A percentile compares a stretch with the other conserved stretches of the same genome.
phyloP scores from a whole-genome alignment of 2,113 vertebrate genomes.

The Paracanthobrama guichenoti region DNA sequence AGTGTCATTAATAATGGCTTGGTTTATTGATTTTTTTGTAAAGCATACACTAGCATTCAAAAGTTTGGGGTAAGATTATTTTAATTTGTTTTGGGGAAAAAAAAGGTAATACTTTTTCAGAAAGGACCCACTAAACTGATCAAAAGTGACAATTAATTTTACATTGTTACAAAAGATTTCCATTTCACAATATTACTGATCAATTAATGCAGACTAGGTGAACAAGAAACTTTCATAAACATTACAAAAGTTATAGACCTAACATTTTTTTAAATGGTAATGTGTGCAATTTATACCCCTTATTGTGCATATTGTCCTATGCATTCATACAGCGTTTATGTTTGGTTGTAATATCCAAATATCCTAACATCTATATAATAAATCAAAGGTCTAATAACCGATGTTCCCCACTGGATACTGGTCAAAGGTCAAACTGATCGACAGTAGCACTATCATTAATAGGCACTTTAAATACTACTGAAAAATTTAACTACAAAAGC shows the following conservation, averaged over 20 bases:
- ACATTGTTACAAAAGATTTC: background rate
- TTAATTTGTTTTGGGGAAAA: background rate
- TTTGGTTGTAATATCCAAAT: too few relatives aligned
- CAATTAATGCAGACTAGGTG: too few relatives aligned
- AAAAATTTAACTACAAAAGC: background rate
- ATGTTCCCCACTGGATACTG: background rate
- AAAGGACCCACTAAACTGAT: background rate
- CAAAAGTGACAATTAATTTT: background rate
- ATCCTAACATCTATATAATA: too few relatives aligned
- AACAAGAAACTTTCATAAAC: too few relatives aligned
- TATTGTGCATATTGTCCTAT: background rate
- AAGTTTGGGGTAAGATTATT: background rate
- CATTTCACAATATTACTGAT: too few relatives aligned
- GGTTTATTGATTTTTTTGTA: background rate
- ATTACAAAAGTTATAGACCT: too few relatives aligned
- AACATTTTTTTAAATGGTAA: too few relatives aligned
- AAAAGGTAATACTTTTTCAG: background rate
- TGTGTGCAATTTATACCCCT: too few relatives aligned
- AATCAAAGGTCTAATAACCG: too few relatives aligned
- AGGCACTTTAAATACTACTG: background rate
- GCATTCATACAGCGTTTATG: background rate
- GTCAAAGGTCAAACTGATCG: background rate
- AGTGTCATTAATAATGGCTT: background rate
- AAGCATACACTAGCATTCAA: background rate
- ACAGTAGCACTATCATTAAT: background rate